Evolutionary conservation across 2,888 invertebrate genomes (phyloP).

Genomic region (Glaucopsyche alexis): DNA sequence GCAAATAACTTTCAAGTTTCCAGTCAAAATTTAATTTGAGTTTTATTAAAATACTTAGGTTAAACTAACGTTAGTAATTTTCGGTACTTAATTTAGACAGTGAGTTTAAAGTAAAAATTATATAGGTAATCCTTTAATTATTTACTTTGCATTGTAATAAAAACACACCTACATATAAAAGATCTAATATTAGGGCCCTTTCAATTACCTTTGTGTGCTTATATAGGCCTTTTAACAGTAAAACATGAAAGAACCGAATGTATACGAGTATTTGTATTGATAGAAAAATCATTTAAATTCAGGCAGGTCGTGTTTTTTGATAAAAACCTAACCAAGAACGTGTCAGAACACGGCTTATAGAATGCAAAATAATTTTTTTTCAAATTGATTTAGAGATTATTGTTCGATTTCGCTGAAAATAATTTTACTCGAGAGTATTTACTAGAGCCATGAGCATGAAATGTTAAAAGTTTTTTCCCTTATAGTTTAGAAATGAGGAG

Average conservation of each 20-base stretch:
- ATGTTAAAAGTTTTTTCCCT: too few relatives aligned
- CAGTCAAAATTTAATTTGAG: constrained; percentile 34
- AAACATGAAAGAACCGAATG: background rate
- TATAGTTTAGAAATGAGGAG: too few relatives aligned
- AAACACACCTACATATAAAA: background rate
- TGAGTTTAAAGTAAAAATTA: background rate
- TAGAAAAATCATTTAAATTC: background rate
- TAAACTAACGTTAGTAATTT: background rate
- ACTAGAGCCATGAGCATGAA: too few relatives aligned
- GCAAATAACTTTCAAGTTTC: constrained; percentile 19
- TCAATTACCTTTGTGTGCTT: constrained; percentile 4
- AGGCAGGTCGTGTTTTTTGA: background rate
- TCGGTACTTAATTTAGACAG: background rate
- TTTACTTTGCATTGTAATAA: background rate
- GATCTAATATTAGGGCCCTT: background rate
- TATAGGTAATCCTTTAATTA: background rate
- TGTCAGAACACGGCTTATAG: too few relatives aligned
- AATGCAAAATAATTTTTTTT: too few relatives aligned
- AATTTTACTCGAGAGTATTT: too few relatives aligned
- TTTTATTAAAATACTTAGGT: background rate
- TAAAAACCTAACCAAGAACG: background rate
- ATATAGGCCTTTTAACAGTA: background rate
- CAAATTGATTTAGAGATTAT: too few relatives aligned
- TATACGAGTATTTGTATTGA: background rate
- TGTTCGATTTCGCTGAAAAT: too few relatives aligned